Base-by-base conservation (phyloP, 1,140 invertebrate species). In the Magallana gigas region DNA sequence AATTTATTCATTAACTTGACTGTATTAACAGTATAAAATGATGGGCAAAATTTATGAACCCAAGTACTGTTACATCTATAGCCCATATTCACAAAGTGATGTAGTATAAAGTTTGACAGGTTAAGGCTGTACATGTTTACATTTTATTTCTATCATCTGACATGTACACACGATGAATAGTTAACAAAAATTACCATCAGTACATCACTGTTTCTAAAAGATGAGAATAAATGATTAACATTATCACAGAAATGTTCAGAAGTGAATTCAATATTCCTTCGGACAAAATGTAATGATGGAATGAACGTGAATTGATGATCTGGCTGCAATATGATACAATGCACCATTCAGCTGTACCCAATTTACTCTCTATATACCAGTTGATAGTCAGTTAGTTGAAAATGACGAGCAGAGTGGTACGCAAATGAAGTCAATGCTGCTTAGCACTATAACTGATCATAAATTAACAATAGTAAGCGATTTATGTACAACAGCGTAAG, bases 281-380 rank as follows among this genome's bases (percentile, higher is more conserved):
- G 68, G 68, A 76, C 68, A 76, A 76, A 76, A 76, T 76, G 68
- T 76, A 76, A 76, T 76, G 68, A 76, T 76, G 68, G 68, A 76
- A 76, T 76, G 68, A 76, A 36, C 36, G 23, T 76, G 68, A 76
- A 76, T 29, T 76, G 68, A 76, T 76, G 68, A 16, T 18, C 23
- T 18, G 68, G 9, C 68, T 76, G 68, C 23, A 36, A 76, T 8
- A 23, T 29, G 18, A 23, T 29, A 76, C 68, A 8, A 12, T 5
- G 11, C n/a, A n/a, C 12, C 60, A 62, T 62, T 6, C n/a, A 62
- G 8, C 12, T 23, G 68, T 76, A 76, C 23, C 68, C 23, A 29
- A 29, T 29, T 76, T 18, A 76, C 9, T 29, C 14, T 29, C 9
- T 29, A 18, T 29, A 12, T 76, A 76, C 68, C 68, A 76, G 29